Evolutionary conservation across 2,797 vertebrate species (phyloP), one percentile per base, ranked within the genome.

Genomic region (Poeciliopsis presidionis): DNA sequence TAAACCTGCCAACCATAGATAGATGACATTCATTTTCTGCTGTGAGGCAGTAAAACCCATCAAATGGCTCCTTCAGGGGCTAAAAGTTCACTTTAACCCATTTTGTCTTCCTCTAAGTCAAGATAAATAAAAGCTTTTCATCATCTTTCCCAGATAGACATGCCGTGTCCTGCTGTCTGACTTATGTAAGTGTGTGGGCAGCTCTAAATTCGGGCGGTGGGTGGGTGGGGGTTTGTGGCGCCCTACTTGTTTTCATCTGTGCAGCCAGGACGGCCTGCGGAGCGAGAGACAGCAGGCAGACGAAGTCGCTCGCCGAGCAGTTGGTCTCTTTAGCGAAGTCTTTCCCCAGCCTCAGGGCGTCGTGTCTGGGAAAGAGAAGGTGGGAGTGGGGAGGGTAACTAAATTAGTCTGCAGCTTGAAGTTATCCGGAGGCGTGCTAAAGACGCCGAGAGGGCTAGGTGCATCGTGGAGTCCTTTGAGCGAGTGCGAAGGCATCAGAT

Each of bases 171-270:
- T 77, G 14, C 59, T 63, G 59, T 49, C 65, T 47, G 28, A 53
- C 76, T 90, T 88, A 85, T 90, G 77, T 86, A 87, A 88, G 14
- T 57, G 76, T 59, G 84, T 84, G 84, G 82, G 85, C 79, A 84
- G 86, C 78, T 87, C 77, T 87, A 70, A 84, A 89, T 84, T 61
- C 43, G 46, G 51, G 51, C 9, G 51, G 22, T 25, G 51, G 51
- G 49, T 9, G 49, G 20, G 49, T 51, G 67, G 61, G n/a, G 14
- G 78, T 80, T 67, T 4, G 76, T 30, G 71, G 80, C 73, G 0
- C 74, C 92, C 83, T 94, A 95, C 95, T 95, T 90, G 95, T 93
- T 92, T 95, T 95, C 81, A 95, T 92, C 91, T 96, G 95, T 36
- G 95, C 94, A 3, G 88, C 70, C 33, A 96, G 92, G 82, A 96